Percentiles rank a stretch among this genome's conserved stretches.
These are phyloP conservation scores for Rhingia campestris DNA, from an alignment of 2,888 invertebrate genomes.

Conservation along the genomic window DNA sequence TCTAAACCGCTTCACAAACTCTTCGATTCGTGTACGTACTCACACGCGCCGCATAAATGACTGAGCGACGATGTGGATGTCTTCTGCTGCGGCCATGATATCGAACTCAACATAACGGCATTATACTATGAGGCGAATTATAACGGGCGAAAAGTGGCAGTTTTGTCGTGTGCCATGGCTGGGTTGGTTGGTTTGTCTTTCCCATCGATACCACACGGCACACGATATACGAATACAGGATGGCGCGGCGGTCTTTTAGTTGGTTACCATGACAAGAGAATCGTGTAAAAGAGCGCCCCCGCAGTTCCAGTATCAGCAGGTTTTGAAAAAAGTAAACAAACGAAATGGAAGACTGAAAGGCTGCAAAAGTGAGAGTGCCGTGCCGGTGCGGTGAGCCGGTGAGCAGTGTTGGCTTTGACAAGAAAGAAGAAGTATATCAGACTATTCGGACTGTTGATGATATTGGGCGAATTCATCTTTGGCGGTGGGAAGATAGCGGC, in stretches of 20 bases:
- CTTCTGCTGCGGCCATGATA: slow-evolving; percentile 62
- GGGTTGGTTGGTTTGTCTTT: not conserved
- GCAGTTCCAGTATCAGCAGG: slow-evolving; percentile 21
- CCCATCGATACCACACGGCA: not conserved
- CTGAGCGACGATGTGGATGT: slow-evolving; percentile 51
- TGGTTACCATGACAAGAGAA: slow-evolving; percentile 11
- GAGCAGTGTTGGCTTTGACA: not conserved
- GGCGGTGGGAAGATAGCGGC: not conserved
- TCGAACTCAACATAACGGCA: slow-evolving; percentile 62
- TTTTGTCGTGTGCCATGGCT: slow-evolving; percentile 52
- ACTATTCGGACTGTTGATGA: not conserved
- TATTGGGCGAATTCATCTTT: slow-evolving; percentile 33
- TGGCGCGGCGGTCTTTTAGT: slow-evolving; percentile 3
- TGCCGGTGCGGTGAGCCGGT: not conserved
- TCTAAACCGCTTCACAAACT: slow-evolving; percentile 38
- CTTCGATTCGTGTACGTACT: slow-evolving; percentile 55
- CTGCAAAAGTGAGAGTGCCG: slow-evolving; percentile 53
- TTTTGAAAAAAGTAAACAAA: slow-evolving; percentile 55
- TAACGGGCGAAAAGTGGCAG: slow-evolving; percentile 48
- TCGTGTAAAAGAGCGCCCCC: slow-evolving; percentile 47
- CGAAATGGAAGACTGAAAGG: slow-evolving; percentile 23
- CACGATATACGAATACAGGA: not conserved
- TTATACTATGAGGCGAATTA: slow-evolving; percentile 53
- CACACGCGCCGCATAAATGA: slow-evolving; percentile 70
- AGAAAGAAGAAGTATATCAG: not conserved